Conservation (phyloP, 2,113 vertebrate species). For the Salvelinus alpinus region DNA sequence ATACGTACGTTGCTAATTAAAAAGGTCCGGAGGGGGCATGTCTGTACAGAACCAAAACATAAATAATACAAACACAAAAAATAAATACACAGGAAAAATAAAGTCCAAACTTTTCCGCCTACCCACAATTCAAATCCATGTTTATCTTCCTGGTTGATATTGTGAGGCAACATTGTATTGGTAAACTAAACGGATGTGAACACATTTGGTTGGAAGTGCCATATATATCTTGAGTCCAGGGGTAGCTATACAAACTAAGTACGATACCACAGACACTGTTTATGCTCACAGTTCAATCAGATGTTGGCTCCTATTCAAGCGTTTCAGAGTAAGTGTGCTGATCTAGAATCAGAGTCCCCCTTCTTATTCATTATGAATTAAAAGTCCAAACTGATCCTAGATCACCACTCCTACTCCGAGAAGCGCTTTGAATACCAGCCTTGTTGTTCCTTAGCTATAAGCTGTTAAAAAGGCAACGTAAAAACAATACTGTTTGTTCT, state of each 20-base stretch:
- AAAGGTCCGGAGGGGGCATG: not conserved
- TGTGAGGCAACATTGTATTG: not conserved
- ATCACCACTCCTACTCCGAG: too few relatives aligned
- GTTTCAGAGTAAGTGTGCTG: too few relatives aligned
- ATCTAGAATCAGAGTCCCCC: too few relatives aligned
- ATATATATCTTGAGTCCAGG: not conserved
- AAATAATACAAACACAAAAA: constrained; percentile 9
- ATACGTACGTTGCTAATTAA: not conserved
- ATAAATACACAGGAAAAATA: not conserved
- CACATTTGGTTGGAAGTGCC: not conserved
- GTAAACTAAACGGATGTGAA: not conserved
- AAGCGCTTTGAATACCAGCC: too few relatives aligned
- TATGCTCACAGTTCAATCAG: not conserved
- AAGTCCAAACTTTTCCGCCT: not conserved
- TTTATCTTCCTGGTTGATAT: not conserved
- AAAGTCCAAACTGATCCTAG: too few relatives aligned
- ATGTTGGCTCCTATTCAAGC: not conserved
- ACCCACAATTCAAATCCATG: not conserved
- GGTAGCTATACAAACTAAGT: not conserved
- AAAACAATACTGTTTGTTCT: not conserved
- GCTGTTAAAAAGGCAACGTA: not conserved
- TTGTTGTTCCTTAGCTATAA: not conserved
- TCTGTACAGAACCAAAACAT: not conserved
- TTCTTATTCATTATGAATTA: too few relatives aligned
- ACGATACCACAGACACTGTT: not conserved